Base-by-base conservation (phyloP, 2,797 vertebrate species). In the Odontamblyopus rebecca region DNA sequence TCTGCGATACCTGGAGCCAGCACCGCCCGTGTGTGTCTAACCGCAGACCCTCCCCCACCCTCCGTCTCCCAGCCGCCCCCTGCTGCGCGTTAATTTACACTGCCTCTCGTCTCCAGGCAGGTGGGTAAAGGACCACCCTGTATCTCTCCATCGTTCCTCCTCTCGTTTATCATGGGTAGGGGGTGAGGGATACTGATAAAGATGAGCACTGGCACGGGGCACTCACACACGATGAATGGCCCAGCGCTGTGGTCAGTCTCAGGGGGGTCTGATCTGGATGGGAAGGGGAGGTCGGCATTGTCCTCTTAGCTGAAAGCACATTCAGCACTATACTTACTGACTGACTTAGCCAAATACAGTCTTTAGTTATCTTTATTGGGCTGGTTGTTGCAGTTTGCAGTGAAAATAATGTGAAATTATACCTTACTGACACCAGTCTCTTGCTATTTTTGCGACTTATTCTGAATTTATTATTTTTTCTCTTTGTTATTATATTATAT, bases 61-160 rank as follows among this genome's bases (percentile, higher is more conserved):
- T 60, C 19, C 26, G 67, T 57, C 73, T 59, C 66, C 53, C 35
- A 61, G 67, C 78, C 73, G 83, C 78, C 87, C 82, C 88, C 86
- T 83, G 87, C 85, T 73, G 84, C 35, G 83, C 89, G 89, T 91
- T 93, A 86, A 93, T 94, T 94, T 92, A 92, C 91, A 89, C 89
- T 80, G 85, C 83, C 77, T 82, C 86, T 91, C 89, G 92, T 93
- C 92, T 93, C 91, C 83, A 84, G 75, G 85, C 85, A 87, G 86
- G 82, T 87, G 91, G 87, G 91, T 90, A 91, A 91, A 88, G 87
- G 86, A 83, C 81, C 83, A 84, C 85, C 89, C 86, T 85, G 77
- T 78, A 80, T 79, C 69, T 70, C 26, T 27, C 23, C 0, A 59
- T 70, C 74, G 74, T 61, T 61, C 68, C 72, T 80, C 74, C 78